Percentiles rank a stretch among this genome's conserved stretches.
These are phyloP conservation scores for Merluccius polli DNA, from an alignment of 2,797 vertebrate species.

Conservation along the genomic window DNA sequence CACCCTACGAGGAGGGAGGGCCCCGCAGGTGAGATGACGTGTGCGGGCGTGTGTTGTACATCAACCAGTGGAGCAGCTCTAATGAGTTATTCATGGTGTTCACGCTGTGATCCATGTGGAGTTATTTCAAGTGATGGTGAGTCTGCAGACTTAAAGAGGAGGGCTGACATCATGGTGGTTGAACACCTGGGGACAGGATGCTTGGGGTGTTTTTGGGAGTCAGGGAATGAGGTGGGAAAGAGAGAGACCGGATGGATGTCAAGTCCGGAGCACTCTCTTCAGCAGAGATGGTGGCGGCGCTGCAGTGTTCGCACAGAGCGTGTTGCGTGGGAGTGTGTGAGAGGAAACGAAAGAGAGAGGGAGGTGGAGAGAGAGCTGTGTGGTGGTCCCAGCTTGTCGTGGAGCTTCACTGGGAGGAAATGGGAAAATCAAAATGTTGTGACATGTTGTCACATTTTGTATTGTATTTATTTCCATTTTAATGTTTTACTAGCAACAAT, in stretches of 20 bases:
- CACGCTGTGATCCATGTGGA: too few relatives aligned
- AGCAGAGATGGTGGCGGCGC: slow-evolving; percentile 54
- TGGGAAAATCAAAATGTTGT: background rate
- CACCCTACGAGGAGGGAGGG: slow-evolving; percentile 83
- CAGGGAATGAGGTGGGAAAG: background rate
- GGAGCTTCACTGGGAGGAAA: background rate
- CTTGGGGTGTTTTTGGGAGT: background rate
- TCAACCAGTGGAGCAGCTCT: too few relatives aligned
- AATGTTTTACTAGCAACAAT: slow-evolving; percentile 37
- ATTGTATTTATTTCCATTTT: slow-evolving; percentile 13
- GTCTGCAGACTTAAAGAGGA: too few relatives aligned
- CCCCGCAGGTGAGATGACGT: slow-evolving; percentile 79
- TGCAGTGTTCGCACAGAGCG: slow-evolving; percentile 56
- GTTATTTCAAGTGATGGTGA: too few relatives aligned
- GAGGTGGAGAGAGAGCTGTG: background rate
- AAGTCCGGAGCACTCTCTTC: slow-evolving; percentile 29
- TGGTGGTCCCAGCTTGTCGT: background rate
- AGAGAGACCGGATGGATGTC: background rate
- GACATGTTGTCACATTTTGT: slow-evolving; percentile 4
- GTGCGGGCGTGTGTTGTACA: background rate
- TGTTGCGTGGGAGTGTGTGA: slow-evolving; percentile 67
- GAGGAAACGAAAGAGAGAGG: slow-evolving; percentile 33
- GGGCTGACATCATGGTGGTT: too few relatives aligned
- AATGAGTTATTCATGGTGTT: background rate
- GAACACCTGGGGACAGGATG: too few relatives aligned